Evolutionary conservation across 2,797 vertebrate genomes (phyloP), one percentile per base, ranked within the genome.

Genomic region (Glyptemys insculpta): DNA sequence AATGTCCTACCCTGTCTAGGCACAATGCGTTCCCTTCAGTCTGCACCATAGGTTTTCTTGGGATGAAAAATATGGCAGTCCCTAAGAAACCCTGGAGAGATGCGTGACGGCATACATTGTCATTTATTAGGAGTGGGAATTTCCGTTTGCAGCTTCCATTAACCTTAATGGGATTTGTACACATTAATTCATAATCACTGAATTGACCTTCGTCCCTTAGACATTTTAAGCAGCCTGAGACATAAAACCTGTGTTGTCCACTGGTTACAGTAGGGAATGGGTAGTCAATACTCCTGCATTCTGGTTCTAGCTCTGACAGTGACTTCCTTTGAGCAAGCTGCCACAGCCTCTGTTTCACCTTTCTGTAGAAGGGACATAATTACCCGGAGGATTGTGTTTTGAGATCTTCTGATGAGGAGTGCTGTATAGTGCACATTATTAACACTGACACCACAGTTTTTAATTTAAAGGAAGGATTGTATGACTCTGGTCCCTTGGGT

Each of bases 191-290:
- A 18, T 2, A 12, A 54, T 29, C 47, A 11, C 0, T 56, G 81
- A 23, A 19, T 53, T 80, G 94, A 81, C 85, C 84, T 88, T 90
- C 81, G 57, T 79, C 19, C 2, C 2, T 41, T 44, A 44, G 11
- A 31, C 23, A 31, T 81, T 78, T 86, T 53, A 92, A 90, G 53
- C 59, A 76, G 18, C 23, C 12, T 44, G 31, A 88, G 44, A 8
- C 92, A 88, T 84, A 31, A 76, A 93, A 90, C 8, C 18, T 9
- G 50, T 0, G 0, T 29, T 62, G 52, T 56, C n/a, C 0, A 0
- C 37, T 47, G 83, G 8, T 16, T 62, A 56, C 79, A 83, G 76
- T 18, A 79, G 74, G 59, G 47, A 49, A 44, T n/a, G 25, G 62
- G 11, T 25, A 3, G 49, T 89, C 29, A 4, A 49, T 27, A 85